Base-by-base conservation (phyloP, 2,113 vertebrate genomes). In the Caretta caretta region DNA sequence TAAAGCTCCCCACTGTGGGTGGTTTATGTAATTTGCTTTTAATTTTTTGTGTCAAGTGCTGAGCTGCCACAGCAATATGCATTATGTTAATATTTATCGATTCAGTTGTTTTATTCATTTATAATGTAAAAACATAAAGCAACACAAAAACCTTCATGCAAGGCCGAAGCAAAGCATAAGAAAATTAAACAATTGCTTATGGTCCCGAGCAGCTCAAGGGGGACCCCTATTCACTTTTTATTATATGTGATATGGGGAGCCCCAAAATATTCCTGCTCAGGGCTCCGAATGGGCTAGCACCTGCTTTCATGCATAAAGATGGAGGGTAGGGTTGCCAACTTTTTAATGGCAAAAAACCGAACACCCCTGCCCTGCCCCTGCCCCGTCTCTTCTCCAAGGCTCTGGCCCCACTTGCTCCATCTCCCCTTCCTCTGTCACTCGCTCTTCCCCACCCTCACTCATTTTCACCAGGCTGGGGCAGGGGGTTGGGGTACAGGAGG, bases 71-170 rank as follows among this genome's bases (percentile, higher is more conserved):
- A 94, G 97, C 93, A 93, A 96, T 96, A 92, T 92, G 92, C 84
- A 90, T 96, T 96, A 96, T 97, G 96, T 80, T 96, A 97, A 95
- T 98, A 97, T 97, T 97, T 97, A 97, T 91, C 69, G 90, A 97
- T 96, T 96, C 87, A 6, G 84, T 87, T 83, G 84, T 90, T 95
- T 95, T 92, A 87, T 80, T 94, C 80, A 94, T 94, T 97, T 91
- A 87, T 92, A 90, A 93, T 92, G 84, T n/a, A 53, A 94, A 97
- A 91, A 31, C 59, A 93, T 17, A 62, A 82, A 90, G 76, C 24
- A 8, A 56, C 5, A 56, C 8, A 16, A 90, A 92, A 90, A 75
- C 25, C 35, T n/a, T 69, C 62, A n/a, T 69, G 62, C 35, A 69
- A 8, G 35, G 62, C 62, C 8, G 6, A n/a, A n/a, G 35, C 62